Conservation (phyloP, 2,113 vertebrate genomes). For the Tragulus kanchil region DNA sequence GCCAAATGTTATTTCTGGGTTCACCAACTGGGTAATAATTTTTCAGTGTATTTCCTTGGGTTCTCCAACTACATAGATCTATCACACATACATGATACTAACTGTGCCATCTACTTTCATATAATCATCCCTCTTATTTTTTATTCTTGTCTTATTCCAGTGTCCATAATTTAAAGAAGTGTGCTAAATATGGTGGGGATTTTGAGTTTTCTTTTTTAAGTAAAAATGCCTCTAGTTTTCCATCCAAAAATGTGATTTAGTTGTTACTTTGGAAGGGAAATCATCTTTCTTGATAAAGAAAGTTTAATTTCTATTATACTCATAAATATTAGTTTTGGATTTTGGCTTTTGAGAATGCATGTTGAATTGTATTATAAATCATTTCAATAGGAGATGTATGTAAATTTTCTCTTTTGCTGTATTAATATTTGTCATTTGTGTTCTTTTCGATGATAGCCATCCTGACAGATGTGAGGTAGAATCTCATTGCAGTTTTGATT, state of each 20-base stretch:
- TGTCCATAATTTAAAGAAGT: neutral
- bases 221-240: neutral
- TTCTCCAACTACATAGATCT: neutral
- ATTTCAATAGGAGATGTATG: neutral
- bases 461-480: too few relatives aligned
- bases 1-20: neutral
- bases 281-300: slow-evolving; percentile 34
- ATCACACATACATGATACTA: neutral
- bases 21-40: neutral
- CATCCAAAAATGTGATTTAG: neutral
- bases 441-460: too few relatives aligned
- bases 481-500: too few relatives aligned
- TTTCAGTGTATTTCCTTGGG: neutral
- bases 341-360: neutral
- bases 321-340: neutral
- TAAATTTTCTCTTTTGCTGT: neutral
- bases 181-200: neutral
- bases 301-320: neutral
- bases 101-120: neutral
- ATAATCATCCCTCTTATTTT: neutral
- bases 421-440: neutral
- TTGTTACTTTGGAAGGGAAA: neutral
- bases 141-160: neutral
- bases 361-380: slow-evolving; percentile 9
- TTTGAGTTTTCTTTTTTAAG: neutral